Evolutionary conservation across 2,113 vertebrate species (phyloP), one percentile per base, ranked within the genome.

Genomic region (Bufo bufo): DNA sequence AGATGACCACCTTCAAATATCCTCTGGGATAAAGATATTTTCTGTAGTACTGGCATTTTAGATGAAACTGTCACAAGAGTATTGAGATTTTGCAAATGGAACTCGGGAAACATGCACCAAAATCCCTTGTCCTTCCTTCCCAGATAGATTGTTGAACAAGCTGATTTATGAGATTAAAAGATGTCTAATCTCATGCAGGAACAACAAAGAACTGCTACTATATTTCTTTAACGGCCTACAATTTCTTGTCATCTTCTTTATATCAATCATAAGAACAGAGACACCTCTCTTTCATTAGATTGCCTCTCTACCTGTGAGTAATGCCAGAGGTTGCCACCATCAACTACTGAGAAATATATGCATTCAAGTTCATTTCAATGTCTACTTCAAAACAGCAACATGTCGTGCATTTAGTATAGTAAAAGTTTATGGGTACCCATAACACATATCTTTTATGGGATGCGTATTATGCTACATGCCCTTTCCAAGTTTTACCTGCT

Each of bases 131-230:
- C 87, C 87, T 88, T 88, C 72, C 82, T 84, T 88, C 47, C 14
- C 82, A 74, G 72, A 88, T 78, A 78, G 87, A 84, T 84, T 58
- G 87, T 82, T 88, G 59, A 75, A 88, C 72, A 88, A 69, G 59
- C 81, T 88, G 87, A 88, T 83, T 88, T 88, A 88, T 88, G 87
- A 88, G 87, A 88, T 78, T 88, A 88, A 88, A 88, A 88, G 59
- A 88, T 84, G 72, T 84, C 81, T 88, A 84, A 88, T 84, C 81
- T 84, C 59, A 77, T 78, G 87, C 87, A 45, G 81, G 82, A 88
- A 88, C 58, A 88, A 77, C 87, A 88, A 52, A 88, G 81, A 84
- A 74, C 58, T 66, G 82, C 82, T 33, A 63, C 87, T 78, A 88
- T 88, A 88, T 84, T 84, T 88, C 87, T 84, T 84, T 84, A 77